These are phyloP conservation scores for Spea bombifrons DNA, from an alignment of 2,113 vertebrate genomes.

Conservation along the genomic window DNA sequence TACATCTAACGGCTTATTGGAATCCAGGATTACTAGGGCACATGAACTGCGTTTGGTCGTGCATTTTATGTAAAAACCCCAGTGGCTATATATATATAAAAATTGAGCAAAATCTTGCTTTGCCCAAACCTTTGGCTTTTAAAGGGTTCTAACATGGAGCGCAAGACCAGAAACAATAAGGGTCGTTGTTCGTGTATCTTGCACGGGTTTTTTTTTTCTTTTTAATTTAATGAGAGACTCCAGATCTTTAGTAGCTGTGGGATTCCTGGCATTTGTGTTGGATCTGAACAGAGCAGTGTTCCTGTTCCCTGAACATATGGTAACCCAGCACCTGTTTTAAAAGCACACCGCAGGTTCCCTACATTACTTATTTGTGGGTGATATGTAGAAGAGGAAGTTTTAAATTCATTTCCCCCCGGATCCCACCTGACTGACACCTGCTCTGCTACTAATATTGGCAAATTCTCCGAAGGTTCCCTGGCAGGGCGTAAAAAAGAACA, in stretches of 20 bases:
- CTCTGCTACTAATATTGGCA: conserved; percentile 72
- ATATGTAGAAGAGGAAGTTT: conserved; percentile 61
- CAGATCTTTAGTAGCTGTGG: background rate
- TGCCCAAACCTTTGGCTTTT: no score
- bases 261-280: background rate
- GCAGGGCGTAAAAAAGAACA: conserved; percentile 41
- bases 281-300: conserved; percentile 49
- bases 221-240: conserved; percentile 3
- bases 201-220: background rate
- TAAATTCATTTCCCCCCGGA: conserved; percentile 56
- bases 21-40: background rate
- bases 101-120: no score
- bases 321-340: conserved; percentile 62
- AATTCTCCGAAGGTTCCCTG: conserved; percentile 54
- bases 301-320: conserved; percentile 59
- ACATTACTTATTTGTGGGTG: conserved; percentile 54
- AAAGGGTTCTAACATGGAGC: no score
- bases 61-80: no score
- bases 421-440: conserved; percentile 81
- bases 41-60: background rate
- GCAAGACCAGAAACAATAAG: no score
- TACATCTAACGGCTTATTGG: background rate
- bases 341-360: conserved; percentile 59
- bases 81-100: no score
- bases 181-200: no score